phyloP scores from a whole-genome alignment of 2,888 invertebrate genomes.

The Drosophila nr. perissopoda region DNA sequence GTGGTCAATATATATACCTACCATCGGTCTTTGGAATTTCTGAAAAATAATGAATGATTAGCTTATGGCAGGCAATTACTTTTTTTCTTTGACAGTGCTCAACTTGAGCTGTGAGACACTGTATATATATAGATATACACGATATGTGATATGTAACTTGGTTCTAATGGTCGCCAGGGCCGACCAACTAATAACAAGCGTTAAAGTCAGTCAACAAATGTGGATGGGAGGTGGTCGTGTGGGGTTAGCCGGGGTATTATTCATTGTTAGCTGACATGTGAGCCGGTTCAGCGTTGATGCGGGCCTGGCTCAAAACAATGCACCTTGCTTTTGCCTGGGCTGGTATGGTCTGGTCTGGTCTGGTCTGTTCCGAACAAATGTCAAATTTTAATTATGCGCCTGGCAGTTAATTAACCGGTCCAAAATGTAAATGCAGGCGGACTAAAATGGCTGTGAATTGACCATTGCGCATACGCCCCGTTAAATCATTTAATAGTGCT shows the following conservation, averaged over 20 bases:
- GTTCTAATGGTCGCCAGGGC: constrained; percentile 47
- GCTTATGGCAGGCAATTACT: no score
- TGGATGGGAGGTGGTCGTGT: neutral
- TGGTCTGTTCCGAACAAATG: constrained; percentile 5
- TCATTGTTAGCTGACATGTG: constrained; percentile 56
- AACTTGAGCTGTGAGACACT: no score
- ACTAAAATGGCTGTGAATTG: constrained; percentile 17
- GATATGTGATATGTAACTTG: constrained; percentile 29
- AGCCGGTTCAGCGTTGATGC: constrained; percentile 17
- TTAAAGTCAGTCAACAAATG: constrained; percentile 51
- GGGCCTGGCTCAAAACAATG: constrained; percentile 26
- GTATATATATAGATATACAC: constrained; percentile 3
- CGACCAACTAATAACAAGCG: constrained; percentile 47
- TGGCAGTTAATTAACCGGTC: constrained; percentile 53
- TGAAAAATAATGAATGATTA: no score
- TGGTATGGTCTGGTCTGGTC: neutral
- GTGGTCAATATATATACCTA: no score
- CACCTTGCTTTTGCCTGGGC: constrained; percentile 23
- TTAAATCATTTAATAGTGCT: constrained; percentile 53
- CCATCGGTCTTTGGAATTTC: no score
- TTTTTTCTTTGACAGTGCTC: no score
- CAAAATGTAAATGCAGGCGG: constrained; percentile 25
- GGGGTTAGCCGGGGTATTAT: constrained; percentile 24
- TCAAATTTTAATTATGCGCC: constrained; percentile 60
- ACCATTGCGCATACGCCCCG: constrained; percentile 66